These are phyloP conservation scores for Echinometra lucunter DNA, from an alignment of 53 echinoderm and acorn worm genomes.

Conservation along the genomic window DNA sequence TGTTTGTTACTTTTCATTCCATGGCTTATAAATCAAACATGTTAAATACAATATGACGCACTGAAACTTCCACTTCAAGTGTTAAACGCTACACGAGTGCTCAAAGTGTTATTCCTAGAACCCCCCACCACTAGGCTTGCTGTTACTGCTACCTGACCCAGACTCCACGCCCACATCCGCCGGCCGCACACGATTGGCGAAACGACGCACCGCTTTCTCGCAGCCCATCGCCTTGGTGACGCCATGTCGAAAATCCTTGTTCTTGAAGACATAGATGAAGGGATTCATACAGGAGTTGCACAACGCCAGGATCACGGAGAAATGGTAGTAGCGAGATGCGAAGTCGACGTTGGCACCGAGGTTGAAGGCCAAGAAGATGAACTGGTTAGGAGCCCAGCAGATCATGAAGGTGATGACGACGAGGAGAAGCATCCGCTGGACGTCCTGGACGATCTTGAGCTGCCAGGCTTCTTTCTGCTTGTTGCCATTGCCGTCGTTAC, in stretches of 20 bases:
- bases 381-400: slow-evolving; percentile 92
- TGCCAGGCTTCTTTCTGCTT: slow-evolving; percentile 76
- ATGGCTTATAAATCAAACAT: too few species aligned
- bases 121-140: not conserved
- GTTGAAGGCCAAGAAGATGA: slow-evolving; percentile 84
- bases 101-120: not conserved
- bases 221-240: slow-evolving; percentile 64
- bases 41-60: too few species aligned
- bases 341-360: slow-evolving; percentile 84
- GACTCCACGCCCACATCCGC: not conserved
- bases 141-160: not conserved
- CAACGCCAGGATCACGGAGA: slow-evolving; percentile 88
- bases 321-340: slow-evolving; percentile 74
- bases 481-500: not conserved
- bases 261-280: slow-evolving; percentile 91
- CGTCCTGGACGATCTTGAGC: slow-evolving; percentile 76
- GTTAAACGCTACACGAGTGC: not conserved
- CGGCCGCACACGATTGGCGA: slow-evolving; percentile 26
- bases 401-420: slow-evolving; percentile 87
- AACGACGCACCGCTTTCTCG: not conserved
- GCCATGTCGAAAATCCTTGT: slow-evolving; percentile 77
- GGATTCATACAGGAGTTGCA: slow-evolving; percentile 94
- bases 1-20: too few species aligned
- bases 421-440: slow-evolving; percentile 80
- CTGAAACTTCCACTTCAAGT: not conserved